phyloP scores from a whole-genome alignment of 2,888 invertebrate species.

The Dolichopus griseipennis region DNA sequence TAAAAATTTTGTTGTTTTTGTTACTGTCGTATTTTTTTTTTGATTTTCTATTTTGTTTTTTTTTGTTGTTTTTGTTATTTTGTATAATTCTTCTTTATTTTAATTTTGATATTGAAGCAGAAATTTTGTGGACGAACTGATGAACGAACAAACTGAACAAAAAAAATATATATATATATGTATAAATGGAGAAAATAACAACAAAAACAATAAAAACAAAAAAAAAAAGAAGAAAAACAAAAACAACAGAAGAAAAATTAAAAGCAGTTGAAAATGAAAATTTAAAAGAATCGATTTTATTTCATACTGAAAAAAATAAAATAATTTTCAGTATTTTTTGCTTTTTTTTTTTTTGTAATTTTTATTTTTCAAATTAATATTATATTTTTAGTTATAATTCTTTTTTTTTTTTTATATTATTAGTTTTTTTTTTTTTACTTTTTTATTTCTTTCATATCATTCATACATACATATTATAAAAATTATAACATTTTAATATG shows the following conservation, averaged over 20 bases:
- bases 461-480: too few relatives aligned
- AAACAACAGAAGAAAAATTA: neutral
- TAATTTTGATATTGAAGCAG: conserved; percentile 4
- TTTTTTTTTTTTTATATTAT: too few relatives aligned
- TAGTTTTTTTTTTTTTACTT: too few relatives aligned
- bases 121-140: conserved; percentile 5
- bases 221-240: neutral
- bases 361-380: too few relatives aligned
- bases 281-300: conserved; percentile 6
- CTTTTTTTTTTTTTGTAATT: too few relatives aligned
- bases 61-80: neutral
- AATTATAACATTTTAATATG: too few relatives aligned
- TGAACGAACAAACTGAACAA: neutral
- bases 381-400: too few relatives aligned
- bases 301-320: neutral
- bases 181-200: neutral
- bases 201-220: neutral
- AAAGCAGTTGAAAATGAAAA: conserved; percentile 3
- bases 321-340: too few relatives aligned
- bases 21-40: neutral
- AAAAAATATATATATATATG: too few relatives aligned
- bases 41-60: neutral
- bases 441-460: too few relatives aligned
- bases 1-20: neutral
- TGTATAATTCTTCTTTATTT: conserved; percentile 2